Percentiles rank a stretch among this genome's conserved stretches.
Evolutionary conservation across 2,797 vertebrate genomes (phyloP).

Genomic region (Kryptopterus vitreolus): DNA sequence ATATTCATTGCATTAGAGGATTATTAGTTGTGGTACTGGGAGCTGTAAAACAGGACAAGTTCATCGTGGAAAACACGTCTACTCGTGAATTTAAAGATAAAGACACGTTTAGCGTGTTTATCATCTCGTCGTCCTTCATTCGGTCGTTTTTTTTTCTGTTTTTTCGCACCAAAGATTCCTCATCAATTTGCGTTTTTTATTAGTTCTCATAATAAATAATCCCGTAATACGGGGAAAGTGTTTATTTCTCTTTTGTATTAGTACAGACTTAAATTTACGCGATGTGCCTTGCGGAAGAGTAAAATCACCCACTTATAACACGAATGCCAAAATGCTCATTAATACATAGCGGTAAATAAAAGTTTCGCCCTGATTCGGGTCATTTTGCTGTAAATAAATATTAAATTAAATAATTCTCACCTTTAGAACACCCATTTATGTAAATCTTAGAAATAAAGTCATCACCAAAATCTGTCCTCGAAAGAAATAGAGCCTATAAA

Average conservation of each 20-base stretch:
- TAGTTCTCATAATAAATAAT: not conserved
- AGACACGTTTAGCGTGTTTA: too few species aligned
- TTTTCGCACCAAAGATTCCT: too few species aligned
- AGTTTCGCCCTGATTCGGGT: not conserved
- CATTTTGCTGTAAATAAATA: not conserved
- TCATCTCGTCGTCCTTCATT: too few species aligned
- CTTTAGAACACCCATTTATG: not conserved
- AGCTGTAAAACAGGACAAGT: constrained; percentile 41
- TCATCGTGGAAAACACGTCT: not conserved
- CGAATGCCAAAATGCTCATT: not conserved
- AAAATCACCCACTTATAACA: not conserved
- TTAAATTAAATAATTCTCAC: not conserved
- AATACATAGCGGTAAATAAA: not conserved
- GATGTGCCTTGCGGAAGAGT: not conserved
- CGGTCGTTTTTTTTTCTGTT: too few species aligned
- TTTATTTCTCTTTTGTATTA: not conserved
- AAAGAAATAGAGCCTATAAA: not conserved
- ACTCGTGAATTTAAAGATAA: too few species aligned
- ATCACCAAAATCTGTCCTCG: too few species aligned
- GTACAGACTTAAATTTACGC: not conserved
- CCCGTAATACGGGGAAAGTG: too few species aligned
- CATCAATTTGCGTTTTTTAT: not conserved
- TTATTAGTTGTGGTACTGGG: constrained; percentile 80
- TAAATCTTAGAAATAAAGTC: not conserved
- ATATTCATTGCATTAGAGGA: constrained; percentile 85